Conservation (phyloP, 1,140 invertebrate species). For the Gonatopus flavifemur region DNA sequence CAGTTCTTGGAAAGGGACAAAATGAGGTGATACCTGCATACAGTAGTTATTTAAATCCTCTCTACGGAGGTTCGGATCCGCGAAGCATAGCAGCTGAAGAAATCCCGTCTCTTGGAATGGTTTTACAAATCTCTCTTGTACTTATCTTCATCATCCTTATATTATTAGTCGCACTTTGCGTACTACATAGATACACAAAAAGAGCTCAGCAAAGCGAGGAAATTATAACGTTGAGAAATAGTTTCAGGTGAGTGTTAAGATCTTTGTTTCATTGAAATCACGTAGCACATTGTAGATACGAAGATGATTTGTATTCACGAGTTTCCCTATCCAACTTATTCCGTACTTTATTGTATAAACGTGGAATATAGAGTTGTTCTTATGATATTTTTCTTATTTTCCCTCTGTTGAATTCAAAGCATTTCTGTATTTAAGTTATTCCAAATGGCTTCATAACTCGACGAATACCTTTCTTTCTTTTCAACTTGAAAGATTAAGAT, state of each 20-base stretch:
- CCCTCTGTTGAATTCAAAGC: too few species aligned
- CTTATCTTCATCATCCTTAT: conserved; percentile 68
- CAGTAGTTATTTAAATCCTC: conserved; percentile 47
- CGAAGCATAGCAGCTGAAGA: conserved; percentile 33
- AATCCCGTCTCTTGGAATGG: conserved; percentile 38
- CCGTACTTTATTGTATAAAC: too few species aligned
- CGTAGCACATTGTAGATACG: conserved; percentile 17
- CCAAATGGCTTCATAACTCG: too few species aligned
- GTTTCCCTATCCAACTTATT: too few species aligned
- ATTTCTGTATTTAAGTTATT: too few species aligned
- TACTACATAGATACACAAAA: conserved; percentile 73
- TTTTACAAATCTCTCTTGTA: conserved; percentile 61
- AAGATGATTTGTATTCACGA: background rate
- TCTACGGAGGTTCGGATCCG: conserved; percentile 47
- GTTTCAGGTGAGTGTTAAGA: conserved; percentile 61
- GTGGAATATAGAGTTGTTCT: too few species aligned
- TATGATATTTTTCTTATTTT: too few species aligned
- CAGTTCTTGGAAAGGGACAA: conserved; percentile 42
- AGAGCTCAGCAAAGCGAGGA: conserved; percentile 75
- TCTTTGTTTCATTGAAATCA: background rate
- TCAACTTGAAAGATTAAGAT: too few species aligned
- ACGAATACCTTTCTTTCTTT: too few species aligned
- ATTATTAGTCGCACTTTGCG: conserved; percentile 67
- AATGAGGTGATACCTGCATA: conserved; percentile 44
- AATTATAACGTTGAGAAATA: conserved; percentile 70